Evolutionary conservation across 2,113 vertebrate genomes (phyloP).

Genomic region (Crotophaga sulcirostris): DNA sequence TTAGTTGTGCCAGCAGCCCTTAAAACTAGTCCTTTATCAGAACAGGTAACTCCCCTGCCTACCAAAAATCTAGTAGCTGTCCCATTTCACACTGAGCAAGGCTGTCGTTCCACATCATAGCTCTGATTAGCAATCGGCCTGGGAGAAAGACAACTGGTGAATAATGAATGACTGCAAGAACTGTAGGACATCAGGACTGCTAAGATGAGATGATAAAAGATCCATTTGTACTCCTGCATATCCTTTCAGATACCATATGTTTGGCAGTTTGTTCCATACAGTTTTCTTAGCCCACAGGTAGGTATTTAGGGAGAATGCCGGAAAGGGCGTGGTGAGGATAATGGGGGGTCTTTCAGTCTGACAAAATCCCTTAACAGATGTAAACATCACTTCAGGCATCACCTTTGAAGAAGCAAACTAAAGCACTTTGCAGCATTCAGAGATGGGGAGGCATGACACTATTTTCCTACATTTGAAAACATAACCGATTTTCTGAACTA

Average conservation of each 20-base stretch:
- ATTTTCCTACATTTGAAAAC: background rate
- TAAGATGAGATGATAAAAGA: conserved; percentile 24
- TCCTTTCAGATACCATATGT: background rate
- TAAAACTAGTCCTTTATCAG: background rate
- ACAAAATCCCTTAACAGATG: background rate
- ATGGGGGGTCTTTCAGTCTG: background rate
- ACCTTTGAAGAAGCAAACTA: background rate
- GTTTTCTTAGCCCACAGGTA: background rate
- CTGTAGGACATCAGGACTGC: background rate
- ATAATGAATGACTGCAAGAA: conserved; percentile 14
- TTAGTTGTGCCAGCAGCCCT: background rate
- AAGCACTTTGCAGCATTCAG: background rate
- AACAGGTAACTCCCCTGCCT: background rate
- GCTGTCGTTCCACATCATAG: background rate
- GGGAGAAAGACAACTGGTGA: background rate
- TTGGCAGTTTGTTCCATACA: background rate
- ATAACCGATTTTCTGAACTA: background rate
- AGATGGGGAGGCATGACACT: background rate
- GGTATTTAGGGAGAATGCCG: background rate
- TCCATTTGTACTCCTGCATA: background rate
- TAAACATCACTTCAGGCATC: background rate
- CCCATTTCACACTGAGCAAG: background rate
- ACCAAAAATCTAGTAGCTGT: background rate
- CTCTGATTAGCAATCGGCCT: background rate
- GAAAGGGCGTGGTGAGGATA: background rate